A percentile compares a stretch with the other conserved stretches of the same genome.
phyloP scores from a whole-genome alignment of 2,888 invertebrate species.

The Meandrusa payeni region DNA sequence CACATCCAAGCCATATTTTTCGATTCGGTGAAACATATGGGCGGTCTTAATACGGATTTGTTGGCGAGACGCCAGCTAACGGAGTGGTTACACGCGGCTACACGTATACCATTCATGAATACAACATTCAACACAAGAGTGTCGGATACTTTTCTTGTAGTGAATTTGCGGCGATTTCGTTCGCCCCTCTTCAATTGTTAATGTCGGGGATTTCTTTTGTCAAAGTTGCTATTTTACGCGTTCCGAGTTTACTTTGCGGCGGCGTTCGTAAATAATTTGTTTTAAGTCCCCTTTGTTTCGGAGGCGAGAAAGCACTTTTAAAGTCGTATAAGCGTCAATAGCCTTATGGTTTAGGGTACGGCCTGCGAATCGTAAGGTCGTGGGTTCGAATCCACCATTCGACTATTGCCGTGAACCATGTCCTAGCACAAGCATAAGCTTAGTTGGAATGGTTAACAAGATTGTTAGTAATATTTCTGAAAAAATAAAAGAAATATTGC shows the following conservation, averaged over 20 bases:
- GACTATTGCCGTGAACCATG: too few species aligned
- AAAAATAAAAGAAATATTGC: too few species aligned
- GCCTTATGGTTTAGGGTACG: too few species aligned
- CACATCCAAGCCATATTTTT: slow-evolving; percentile 20
- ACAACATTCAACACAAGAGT: slow-evolving; percentile 35
- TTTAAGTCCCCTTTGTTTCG: slow-evolving; percentile 7
- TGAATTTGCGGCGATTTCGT: slow-evolving; percentile 34
- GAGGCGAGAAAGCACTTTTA: neutral
- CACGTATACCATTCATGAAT: slow-evolving; percentile 42
- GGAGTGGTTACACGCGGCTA: slow-evolving; percentile 39
- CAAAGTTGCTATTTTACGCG: slow-evolving; percentile 11
- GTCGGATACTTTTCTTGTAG: slow-evolving; percentile 35
- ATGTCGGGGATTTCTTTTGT: slow-evolving; percentile 24
- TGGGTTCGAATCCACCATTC: too few species aligned
- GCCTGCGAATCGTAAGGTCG: too few species aligned
- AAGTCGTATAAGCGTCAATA: too few species aligned
- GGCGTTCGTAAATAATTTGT: slow-evolving; percentile 19
- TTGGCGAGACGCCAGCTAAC: slow-evolving; percentile 60
- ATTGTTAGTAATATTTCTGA: too few species aligned
- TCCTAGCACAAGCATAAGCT: too few species aligned
- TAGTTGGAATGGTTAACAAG: too few species aligned
- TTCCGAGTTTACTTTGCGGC: slow-evolving; percentile 6
- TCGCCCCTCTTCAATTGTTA: slow-evolving; percentile 29
- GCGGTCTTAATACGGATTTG: slow-evolving; percentile 45
- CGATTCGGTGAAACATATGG: slow-evolving; percentile 42